phyloP scores from a whole-genome alignment of 2,797 vertebrate species.

The Gadopsis bispinosus region DNA sequence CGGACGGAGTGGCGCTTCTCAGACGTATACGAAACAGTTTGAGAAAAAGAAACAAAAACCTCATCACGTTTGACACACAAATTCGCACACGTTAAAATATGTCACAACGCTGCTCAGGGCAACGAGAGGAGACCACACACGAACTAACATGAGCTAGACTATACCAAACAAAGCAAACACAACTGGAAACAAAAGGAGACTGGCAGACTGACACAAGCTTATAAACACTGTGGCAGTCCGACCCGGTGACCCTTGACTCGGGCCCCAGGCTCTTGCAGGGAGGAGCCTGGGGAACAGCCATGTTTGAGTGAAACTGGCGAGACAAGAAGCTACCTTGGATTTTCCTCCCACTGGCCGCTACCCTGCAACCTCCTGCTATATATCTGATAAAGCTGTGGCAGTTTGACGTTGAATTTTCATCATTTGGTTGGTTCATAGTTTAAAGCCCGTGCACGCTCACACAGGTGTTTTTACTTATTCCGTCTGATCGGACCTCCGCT shows the following conservation, averaged over 20 bases:
- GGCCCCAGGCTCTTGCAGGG: not conserved
- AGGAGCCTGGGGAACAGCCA: not conserved
- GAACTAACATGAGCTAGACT: no score
- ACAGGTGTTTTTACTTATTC: not conserved
- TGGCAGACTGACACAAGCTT: not conserved
- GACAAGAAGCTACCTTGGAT: not conserved
- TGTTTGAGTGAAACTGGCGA: not conserved
- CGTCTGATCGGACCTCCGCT: not conserved
- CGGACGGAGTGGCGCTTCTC: no score
- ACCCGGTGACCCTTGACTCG: constrained; percentile 2
- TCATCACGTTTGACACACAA: not conserved
- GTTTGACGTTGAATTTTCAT: not conserved
- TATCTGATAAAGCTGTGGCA: not conserved
- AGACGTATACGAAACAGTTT: not conserved
- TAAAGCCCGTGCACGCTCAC: not conserved
- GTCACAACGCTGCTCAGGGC: not conserved
- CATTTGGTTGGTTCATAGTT: not conserved
- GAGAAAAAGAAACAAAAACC: no score
- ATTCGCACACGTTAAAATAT: not conserved
- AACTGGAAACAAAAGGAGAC: not conserved
- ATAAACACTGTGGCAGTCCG: not conserved
- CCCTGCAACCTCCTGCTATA: not conserved
- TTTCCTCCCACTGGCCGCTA: not conserved
- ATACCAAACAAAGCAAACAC: not conserved
- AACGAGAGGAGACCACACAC: not conserved